A percentile compares a stretch with the other conserved stretches of the same genome.
Evolutionary conservation across 2,113 vertebrate species (phyloP).

Genomic region (Lanius ludovicianus): DNA sequence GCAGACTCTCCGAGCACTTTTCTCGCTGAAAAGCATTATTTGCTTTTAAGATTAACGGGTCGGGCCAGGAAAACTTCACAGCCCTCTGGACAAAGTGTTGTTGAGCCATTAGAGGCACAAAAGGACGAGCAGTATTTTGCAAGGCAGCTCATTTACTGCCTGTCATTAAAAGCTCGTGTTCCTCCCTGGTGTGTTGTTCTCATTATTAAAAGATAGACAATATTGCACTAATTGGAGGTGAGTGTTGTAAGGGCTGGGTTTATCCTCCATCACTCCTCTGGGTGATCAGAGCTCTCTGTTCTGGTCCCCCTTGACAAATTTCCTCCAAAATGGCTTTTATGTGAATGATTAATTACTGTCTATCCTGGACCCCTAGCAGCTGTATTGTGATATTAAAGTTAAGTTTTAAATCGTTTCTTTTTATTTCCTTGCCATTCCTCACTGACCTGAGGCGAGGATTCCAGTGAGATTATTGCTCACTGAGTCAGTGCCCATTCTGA

Average conservation of each 20-base stretch:
- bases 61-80: background rate
- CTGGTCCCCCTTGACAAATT: background rate
- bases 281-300: background rate
- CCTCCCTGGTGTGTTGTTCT: conserved; percentile 10
- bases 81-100: conserved; percentile 36
- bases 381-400: background rate
- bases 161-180: conserved; percentile 19
- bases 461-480: background rate
- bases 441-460: background rate
- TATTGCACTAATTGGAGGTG: background rate
- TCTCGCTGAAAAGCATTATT: conserved; percentile 25
- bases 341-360: background rate
- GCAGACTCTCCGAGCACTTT: background rate
- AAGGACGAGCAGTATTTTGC: background rate
- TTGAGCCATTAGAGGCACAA: conserved; percentile 1
- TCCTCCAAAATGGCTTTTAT: background rate
- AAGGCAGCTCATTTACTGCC: conserved; percentile 16
- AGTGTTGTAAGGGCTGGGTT: background rate
- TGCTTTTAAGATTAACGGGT: conserved; percentile 42
- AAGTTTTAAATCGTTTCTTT: background rate
- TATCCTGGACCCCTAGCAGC: background rate
- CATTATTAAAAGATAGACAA: conserved; percentile 33
- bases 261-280: background rate
- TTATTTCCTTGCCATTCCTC: background rate
- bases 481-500: background rate